Conservation (phyloP, 2,797 vertebrate genomes). For the Melanotaenia pygmaea region DNA sequence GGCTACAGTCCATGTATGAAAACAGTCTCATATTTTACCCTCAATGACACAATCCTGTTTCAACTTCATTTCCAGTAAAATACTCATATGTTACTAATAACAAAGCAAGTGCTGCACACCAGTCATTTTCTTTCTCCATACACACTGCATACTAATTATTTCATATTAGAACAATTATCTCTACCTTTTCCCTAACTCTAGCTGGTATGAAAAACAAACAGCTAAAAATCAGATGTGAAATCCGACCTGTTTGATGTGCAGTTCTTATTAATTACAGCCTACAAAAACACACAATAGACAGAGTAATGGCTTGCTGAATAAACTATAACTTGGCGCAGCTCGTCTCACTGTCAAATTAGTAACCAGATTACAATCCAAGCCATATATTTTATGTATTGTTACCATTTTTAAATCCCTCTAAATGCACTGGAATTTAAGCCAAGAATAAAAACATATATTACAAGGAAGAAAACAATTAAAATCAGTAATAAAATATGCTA, state of each 20-base stretch:
- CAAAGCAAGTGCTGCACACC: not conserved
- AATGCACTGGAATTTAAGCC: not conserved
- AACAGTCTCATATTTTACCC: not conserved
- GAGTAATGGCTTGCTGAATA: not conserved
- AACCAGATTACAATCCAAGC: not conserved
- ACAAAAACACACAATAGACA: not conserved
- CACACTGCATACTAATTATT: not conserved
- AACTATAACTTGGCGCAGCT: not conserved
- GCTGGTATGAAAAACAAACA: not conserved
- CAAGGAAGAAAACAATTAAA: not conserved
- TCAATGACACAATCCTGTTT: not conserved
- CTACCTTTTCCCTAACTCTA: not conserved
- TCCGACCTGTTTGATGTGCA: not conserved
- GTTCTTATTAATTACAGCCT: not conserved
- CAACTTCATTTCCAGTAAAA: not conserved
- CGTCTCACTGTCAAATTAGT: not conserved
- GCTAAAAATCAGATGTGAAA: not conserved
- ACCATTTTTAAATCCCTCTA: not conserved
- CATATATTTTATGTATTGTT: not conserved
- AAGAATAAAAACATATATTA: not conserved
- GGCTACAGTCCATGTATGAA: not conserved
- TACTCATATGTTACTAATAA: too few relatives aligned
- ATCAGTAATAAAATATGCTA: not conserved
- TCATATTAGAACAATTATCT: not conserved
- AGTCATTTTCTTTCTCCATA: not conserved